Evolutionary conservation across 2,888 invertebrate species (phyloP).

Genomic region (Leucophora obtusa): DNA sequence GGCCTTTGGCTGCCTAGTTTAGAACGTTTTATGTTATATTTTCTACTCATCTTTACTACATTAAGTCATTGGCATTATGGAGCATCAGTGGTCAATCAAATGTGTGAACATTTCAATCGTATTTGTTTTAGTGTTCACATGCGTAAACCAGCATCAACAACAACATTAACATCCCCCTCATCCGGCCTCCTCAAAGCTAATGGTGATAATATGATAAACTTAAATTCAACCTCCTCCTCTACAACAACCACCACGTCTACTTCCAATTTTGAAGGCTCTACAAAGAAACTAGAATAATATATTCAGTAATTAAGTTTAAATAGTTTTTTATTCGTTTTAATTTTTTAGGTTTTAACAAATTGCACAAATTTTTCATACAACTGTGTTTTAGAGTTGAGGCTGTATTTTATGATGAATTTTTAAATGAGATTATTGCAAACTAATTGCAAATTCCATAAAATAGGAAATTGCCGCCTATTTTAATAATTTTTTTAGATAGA

Average conservation of each 20-base stretch:
- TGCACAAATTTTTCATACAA: background rate
- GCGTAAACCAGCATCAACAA: conserved; percentile 39
- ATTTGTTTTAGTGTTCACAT: conserved; percentile 84
- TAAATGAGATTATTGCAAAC: conserved; percentile 11
- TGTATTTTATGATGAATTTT: conserved; percentile 20
- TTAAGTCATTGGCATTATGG: conserved; percentile 95
- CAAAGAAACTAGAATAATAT: conserved; percentile 58
- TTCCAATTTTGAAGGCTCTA: conserved; percentile 28
- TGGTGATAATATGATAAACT: conserved; percentile 58
- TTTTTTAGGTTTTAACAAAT: conserved; percentile 5
- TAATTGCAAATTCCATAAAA: background rate
- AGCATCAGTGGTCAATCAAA: conserved; percentile 94
- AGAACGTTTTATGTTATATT: conserved; percentile 86
- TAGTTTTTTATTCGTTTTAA: conserved; percentile 1
- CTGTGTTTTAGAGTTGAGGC: conserved; percentile 31
- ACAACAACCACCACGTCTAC: conserved; percentile 8
- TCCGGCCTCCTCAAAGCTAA: conserved; percentile 34
- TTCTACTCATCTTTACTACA: conserved; percentile 85
- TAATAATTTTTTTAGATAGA: background rate
- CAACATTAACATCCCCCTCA: conserved; percentile 7
- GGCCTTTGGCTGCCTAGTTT: conserved; percentile 77
- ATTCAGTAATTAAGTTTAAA: conserved; percentile 49
- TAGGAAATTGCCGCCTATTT: background rate
- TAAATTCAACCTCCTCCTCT: conserved; percentile 58
- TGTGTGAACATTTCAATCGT: conserved; percentile 95